phyloP scores from a whole-genome alignment of 1,140 invertebrate species.

The Diuraphis noxia region DNA sequence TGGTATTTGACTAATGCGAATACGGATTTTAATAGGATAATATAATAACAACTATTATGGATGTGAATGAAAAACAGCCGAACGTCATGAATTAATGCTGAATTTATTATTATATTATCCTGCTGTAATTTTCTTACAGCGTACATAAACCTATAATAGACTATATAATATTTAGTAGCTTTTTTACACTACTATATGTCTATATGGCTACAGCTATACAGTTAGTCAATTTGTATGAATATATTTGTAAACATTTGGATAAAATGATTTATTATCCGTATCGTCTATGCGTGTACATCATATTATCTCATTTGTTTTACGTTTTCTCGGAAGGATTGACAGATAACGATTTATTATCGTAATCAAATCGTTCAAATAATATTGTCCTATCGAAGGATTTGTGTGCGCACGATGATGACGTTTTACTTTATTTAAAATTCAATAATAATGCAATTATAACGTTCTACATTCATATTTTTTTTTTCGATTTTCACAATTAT shows the following conservation, averaged over 20 bases:
- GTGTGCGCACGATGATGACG: background rate
- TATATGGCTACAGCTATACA: background rate
- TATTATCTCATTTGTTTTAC: conserved; percentile 15
- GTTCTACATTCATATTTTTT: background rate
- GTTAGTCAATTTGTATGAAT: background rate
- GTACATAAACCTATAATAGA: background rate
- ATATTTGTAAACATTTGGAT: background rate
- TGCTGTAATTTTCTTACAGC: background rate
- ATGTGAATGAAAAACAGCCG: background rate
- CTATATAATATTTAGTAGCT: background rate
- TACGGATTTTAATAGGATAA: background rate
- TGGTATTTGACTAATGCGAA: background rate
- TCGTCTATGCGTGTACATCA: background rate
- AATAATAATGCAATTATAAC: background rate
- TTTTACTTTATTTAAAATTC: background rate
- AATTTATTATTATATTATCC: background rate
- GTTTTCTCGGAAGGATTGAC: conserved; percentile 15
- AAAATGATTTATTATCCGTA: conserved; percentile 18
- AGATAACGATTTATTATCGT: conserved; percentile 23
- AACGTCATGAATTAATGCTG: background rate
- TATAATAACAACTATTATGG: background rate
- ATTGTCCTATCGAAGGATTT: conserved; percentile 12
- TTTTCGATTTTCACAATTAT: background rate
- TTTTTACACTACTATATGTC: background rate
- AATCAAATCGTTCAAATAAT: conserved; percentile 20